Evolutionary conservation across 2,113 vertebrate species (phyloP), one percentile per base, ranked within the genome.

Genomic region (Noturus placidus): DNA sequence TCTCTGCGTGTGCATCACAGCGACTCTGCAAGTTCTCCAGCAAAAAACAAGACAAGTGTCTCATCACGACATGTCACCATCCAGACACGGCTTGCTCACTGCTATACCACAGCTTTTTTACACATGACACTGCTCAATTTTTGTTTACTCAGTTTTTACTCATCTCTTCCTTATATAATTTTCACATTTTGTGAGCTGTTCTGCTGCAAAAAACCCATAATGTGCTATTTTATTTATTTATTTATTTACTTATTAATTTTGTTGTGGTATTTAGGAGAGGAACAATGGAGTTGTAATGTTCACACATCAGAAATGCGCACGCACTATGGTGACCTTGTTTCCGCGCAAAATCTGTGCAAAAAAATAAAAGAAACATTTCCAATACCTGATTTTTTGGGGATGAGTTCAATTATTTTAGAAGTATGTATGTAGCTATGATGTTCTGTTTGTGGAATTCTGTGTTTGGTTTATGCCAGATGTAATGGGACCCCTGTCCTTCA

Each of bases 21-120:
- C 90, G 92, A 93, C 27, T 27, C 30, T 7, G 91, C 90, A 85
- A 38, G 70, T 0, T 61, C 56, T 70, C 67, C 15, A 35, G 5
- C 3, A 15, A 91, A 88, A 84, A 88, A 84, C 80, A 54, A 88
- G 89, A 91, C 85, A 90, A 84, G 89, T 91, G 91, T 91, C 90
- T 90, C 52, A 90, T 84, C 70, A 59, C 59, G 30, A 81, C 74
- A 88, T 56, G 52, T 91, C 89, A 89, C 20, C 67, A 46, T 79
- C 30, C 57, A 88, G 85, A 88, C 76, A 84, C 56, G 52, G 85
- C 89, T 84, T 87, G 82, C 88, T 90, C 88, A 80, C 80, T 82
- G 84, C 74, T 85, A 87, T 86, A 84, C 35, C 7, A 22, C 59
- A 61, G 22, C 59, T 61, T 61, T 25, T 54, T 54, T 54, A 59